Base-by-base conservation (phyloP, 2,797 vertebrate species). In the Sebastes alutus region DNA sequence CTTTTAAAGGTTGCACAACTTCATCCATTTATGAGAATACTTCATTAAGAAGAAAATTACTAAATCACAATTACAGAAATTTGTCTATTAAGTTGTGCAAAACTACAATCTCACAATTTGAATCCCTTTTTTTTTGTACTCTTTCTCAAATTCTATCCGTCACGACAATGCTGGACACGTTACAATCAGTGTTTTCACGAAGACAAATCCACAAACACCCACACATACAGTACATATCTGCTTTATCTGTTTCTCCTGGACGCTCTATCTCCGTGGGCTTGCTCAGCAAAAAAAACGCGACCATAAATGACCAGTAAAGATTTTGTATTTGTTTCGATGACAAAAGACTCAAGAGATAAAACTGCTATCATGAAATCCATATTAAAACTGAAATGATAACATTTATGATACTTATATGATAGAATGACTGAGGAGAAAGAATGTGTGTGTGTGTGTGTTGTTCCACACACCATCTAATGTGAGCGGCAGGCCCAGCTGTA, bases 401-500 rank as follows among this genome's bases (percentile, higher is more conserved):
- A n/a, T 88, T 89, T 88, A 84, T 81, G 73, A 68, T 38, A 20
- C 58, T 29, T 29, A 32, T 25, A 35, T 42, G 72, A 22, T 61
- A 32, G n/a, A 81, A 72, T 63, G 55, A 74, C 72, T 72, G 29
- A 27, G 78, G 54, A 59, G 30, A 64, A 59, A 58, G 38, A 54
- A 49, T 32, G 25, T 76, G 72, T 77, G 55, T 42, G 25, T 76
- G 52, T 13, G 23, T 8, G 84, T 65, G 85, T 66, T 54, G 58
- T 80, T 88, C 81, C 82, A 85, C 89, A 84, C 87, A 81, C 61
- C 58, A 58, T 87, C 80, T 72, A 89, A 87, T 74, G 82, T 83
- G 76, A 89, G 90, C 77, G 92, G 92, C 94, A 87, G 69, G 81
- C 81, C 95, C 97, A 98, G 97, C 97, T 98, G 97, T 96, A 96